phyloP scores from a whole-genome alignment of 2,888 invertebrate species.

The Rotaria sp. region DNA sequence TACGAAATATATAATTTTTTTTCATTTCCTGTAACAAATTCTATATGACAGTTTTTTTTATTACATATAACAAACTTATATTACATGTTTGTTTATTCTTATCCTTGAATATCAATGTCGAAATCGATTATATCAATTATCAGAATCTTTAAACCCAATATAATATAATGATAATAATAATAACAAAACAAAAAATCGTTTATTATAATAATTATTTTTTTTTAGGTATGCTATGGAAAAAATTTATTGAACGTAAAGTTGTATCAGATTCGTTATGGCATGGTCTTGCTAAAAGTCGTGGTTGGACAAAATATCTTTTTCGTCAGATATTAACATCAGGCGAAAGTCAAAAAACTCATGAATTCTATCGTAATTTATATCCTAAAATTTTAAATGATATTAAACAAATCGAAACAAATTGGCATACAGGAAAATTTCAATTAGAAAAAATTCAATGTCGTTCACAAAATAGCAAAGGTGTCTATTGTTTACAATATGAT shows the following conservation, averaged over 20 bases:
- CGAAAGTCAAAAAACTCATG: slow-evolving; percentile 23
- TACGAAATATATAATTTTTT: no score
- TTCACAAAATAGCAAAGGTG: slow-evolving; percentile 97
- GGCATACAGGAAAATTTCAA: slow-evolving; percentile 90
- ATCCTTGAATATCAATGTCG: no score
- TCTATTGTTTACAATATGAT: slow-evolving; percentile 97
- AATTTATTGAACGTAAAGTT: slow-evolving; percentile 92
- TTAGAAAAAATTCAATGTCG: slow-evolving; percentile 94
- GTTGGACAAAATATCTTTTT: slow-evolving; percentile 63
- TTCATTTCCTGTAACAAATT: no score
- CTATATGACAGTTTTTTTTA: no score
- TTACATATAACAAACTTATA: no score
- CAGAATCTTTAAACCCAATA: no score
- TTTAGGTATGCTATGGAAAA: slow-evolving; percentile 74
- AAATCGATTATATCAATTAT: no score
- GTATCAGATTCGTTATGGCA: slow-evolving; percentile 90
- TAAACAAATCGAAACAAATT: slow-evolving; percentile 88
- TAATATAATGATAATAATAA: no score
- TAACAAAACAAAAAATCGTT: no score
- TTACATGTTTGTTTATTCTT: no score
- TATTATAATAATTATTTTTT: no score
- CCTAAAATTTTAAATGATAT: slow-evolving; percentile 80
- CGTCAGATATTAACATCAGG: background rate
- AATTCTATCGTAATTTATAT: slow-evolving; percentile 84
- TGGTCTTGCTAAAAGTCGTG: slow-evolving; percentile 85